Evolutionary conservation across 2,888 invertebrate species (phyloP).

Genomic region (Neocrepidodera transversa): DNA sequence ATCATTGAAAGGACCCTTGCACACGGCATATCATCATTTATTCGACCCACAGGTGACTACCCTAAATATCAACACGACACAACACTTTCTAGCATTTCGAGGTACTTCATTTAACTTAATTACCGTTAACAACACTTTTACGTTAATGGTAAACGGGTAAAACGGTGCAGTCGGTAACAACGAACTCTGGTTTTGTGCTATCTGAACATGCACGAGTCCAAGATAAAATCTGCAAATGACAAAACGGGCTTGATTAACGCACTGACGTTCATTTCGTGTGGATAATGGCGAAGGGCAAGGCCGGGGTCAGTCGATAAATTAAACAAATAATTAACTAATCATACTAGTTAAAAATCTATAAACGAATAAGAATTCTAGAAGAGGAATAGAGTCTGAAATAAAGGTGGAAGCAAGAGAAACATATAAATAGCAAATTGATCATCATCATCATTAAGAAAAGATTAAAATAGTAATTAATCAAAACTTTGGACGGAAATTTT

Average conservation of each 20-base stretch:
- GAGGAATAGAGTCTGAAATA: no score
- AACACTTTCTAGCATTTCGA: slow-evolving; percentile 1
- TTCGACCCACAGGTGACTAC: slow-evolving; percentile 2
- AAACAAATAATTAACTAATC: background rate
- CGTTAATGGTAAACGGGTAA: background rate
- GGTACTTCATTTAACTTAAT: slow-evolving; percentile 11
- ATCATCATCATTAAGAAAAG: no score
- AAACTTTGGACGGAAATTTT: no score
- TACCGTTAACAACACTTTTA: slow-evolving; percentile 10
- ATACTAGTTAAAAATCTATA: no score
- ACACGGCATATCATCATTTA: background rate
- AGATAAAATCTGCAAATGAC: slow-evolving; percentile 18
- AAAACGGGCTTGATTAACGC: slow-evolving; percentile 8
- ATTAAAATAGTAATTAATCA: no score
- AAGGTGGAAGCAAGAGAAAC: no score
- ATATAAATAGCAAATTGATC: no score
- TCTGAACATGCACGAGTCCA: slow-evolving; percentile 12
- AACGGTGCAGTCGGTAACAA: slow-evolving; percentile 6
- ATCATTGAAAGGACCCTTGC: no score
- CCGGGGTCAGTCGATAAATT: background rate
- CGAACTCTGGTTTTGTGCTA: slow-evolving; percentile 8
- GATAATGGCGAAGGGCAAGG: slow-evolving; percentile 6
- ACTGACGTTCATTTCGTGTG: slow-evolving; percentile 15
- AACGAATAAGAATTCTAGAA: no score
- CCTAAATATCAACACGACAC: slow-evolving; percentile 4